Evolutionary conservation across 2,888 invertebrate species (phyloP).

Genomic region (Drosophila melanosoma): DNA sequence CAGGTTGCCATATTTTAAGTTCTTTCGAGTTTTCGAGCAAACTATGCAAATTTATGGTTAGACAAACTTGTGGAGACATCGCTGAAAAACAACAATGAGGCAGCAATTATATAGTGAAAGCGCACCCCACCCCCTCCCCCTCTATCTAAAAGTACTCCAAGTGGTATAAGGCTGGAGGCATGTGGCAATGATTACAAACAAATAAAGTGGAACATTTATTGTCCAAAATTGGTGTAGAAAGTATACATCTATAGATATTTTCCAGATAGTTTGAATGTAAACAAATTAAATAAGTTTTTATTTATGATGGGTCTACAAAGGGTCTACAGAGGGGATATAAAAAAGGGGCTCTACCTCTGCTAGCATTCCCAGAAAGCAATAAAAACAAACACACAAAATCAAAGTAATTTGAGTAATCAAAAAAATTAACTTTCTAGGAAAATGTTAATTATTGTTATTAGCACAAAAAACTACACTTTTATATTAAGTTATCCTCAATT

Average conservation of each 20-base stretch:
- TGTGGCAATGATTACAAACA: background rate
- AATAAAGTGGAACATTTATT: background rate
- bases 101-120: slow-evolving; percentile 52
- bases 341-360: background rate
- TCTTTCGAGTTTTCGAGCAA: slow-evolving; percentile 37
- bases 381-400: background rate
- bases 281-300: background rate
- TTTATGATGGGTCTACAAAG: background rate
- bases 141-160: background rate
- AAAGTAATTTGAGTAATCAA: background rate
- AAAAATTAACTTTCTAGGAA: background rate
- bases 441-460: background rate
- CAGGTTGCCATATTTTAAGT: slow-evolving; percentile 59
- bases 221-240: background rate
- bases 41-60: slow-evolving; percentile 73
- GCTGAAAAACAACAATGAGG: slow-evolving; percentile 48
- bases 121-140: background rate
- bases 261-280: background rate
- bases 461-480: background rate
- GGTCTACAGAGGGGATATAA: too few species aligned
- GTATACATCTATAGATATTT: background rate
- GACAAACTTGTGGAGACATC: slow-evolving; percentile 67
- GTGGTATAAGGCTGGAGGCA: background rate
- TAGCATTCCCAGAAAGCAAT: background rate
- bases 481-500: background rate